phyloP scores from a whole-genome alignment of 2,113 vertebrate genomes.

The Sitta europaea region DNA sequence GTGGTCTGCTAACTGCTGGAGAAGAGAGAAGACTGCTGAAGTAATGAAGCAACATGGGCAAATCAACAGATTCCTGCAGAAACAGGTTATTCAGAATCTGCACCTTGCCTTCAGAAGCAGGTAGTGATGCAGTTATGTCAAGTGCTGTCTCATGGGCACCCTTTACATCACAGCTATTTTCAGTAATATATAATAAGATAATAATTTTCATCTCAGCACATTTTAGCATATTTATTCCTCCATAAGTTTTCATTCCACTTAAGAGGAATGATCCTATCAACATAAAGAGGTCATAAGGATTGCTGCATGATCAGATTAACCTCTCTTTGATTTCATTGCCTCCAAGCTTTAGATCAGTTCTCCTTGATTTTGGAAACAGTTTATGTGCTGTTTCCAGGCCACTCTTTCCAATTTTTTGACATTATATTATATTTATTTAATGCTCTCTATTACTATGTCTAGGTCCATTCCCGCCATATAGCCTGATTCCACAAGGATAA shows the following conservation, averaged over 20 bases:
- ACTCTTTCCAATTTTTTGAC: not conserved
- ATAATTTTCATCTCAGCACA: not conserved
- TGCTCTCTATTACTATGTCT: not conserved
- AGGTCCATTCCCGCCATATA: not conserved
- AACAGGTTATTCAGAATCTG: not conserved
- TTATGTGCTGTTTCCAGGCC: not conserved
- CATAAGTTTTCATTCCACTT: conserved; percentile 1
- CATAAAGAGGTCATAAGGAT: conserved; percentile 26
- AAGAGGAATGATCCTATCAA: conserved; percentile 44
- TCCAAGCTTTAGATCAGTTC: not conserved
- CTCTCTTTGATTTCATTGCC: not conserved
- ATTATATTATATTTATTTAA: not conserved
- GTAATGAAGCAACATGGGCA: not conserved
- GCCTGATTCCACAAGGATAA: not conserved
- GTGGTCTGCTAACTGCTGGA: not conserved
- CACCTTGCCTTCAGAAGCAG: not conserved
- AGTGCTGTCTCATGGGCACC: not conserved
- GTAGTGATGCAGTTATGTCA: not conserved
- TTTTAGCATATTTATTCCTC: conserved; percentile 11
- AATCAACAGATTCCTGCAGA: not conserved
- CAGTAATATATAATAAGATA: not conserved
- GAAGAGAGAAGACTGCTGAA: not conserved
- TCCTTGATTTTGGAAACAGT: not conserved
- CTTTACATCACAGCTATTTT: not conserved
- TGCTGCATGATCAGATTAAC: conserved; percentile 29